Base-by-base conservation (phyloP, 2,888 invertebrate genomes). In the Nemotelus nigrinus region DNA sequence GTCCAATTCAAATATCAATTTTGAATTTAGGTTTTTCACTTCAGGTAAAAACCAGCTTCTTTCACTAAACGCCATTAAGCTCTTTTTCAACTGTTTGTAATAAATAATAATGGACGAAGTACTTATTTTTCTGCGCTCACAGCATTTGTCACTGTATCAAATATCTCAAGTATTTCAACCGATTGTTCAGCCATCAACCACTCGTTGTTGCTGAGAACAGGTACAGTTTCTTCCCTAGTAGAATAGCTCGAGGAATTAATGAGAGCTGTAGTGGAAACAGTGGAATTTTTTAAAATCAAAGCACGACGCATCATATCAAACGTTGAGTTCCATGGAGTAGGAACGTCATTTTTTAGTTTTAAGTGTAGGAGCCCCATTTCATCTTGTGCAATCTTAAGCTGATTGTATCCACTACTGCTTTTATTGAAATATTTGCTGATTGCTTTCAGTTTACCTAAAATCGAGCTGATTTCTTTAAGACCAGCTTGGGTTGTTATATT, bases 301-400 rank as follows among this genome's bases (percentile, higher is more conserved):
- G 47, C 47, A 8, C 65, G 65, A 65, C 47, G 44, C 4, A 65
- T 6, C 43, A 41, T 65, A 41, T 65, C 65, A 25, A 65, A 65
- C 6, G 65, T 65, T 10, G 65, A 65, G 65, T 65, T 65, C 65
- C 65, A 65, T 65, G 41, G 65, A 65, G 65, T 65, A 41, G 65
- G 65, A 43, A 65, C 65, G 47, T 65, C 65, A 65, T 65, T 65
- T 65, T 65, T 65, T 65, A 65, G n/a, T 65, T 65, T 41, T n/a
- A 65, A 65, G 43, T 44, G 6, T 65, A 2, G 65, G 43, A 65
- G 65, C 44, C 55, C 58, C 63, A 74, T 58, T 44, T 60, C 47
- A 6, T 41, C 63, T 63, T 74, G 74, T 8, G 45, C 7, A 25
- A 10, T 47, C 47, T 60, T 74, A 48, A 74, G 43, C 60, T 74